Evolutionary conservation across 1,140 invertebrate species (phyloP).

Genomic region (Limonius californicus): DNA sequence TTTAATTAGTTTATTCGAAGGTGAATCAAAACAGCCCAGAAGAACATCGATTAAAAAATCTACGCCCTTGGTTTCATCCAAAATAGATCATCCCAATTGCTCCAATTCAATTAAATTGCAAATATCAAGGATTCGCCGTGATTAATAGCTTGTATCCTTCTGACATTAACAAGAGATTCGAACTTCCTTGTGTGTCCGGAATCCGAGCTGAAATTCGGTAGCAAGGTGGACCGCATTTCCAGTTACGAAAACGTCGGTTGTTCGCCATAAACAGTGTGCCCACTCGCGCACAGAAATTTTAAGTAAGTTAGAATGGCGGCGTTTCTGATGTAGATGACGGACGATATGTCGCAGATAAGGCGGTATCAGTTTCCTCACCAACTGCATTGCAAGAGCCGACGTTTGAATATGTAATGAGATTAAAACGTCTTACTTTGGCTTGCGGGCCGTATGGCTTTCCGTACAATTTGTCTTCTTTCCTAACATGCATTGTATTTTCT

Average conservation of each 20-base stretch:
- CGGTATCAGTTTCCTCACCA: not conserved
- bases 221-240: not conserved
- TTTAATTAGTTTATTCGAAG: not conserved
- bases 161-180: too few relatives aligned
- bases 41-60: too few relatives aligned
- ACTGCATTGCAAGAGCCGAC: not conserved
- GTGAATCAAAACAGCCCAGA: too few relatives aligned
- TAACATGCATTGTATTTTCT: too few relatives aligned
- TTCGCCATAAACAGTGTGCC: conserved; percentile 1
- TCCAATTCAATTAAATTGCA: not conserved
- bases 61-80: too few relatives aligned
- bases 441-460: not conserved
- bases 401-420: not conserved
- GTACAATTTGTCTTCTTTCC: not conserved
- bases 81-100: too few relatives aligned
- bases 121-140: not conserved
- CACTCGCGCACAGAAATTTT: not conserved
- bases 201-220: not conserved
- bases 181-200: not conserved
- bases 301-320: not conserved
- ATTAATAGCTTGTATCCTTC: too few relatives aligned
- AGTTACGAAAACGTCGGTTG: not conserved
- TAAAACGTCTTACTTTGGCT: not conserved
- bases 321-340: not conserved
- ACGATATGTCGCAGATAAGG: not conserved